These are phyloP conservation scores for Heterotilapia buettikoferi DNA, from an alignment of 2,113 vertebrate genomes.

Conservation along the genomic window DNA sequence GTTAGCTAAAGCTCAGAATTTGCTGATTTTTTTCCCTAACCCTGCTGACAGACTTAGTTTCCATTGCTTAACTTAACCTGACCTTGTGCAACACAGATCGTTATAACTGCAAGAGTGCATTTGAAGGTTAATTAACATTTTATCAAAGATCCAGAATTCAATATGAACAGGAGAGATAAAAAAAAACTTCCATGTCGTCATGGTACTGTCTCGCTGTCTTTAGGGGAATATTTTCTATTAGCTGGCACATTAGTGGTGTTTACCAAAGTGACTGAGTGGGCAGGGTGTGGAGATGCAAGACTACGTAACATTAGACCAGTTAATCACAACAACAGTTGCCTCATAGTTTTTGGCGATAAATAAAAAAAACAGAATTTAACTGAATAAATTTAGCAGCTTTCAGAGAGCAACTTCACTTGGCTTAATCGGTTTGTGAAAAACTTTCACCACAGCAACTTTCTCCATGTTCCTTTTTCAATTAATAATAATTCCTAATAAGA, in stretches of 20 bases:
- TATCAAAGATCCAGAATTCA: not conserved
- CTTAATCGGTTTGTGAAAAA: too few species aligned
- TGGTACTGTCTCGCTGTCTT: not conserved
- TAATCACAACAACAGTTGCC: not conserved
- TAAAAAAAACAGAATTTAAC: not conserved
- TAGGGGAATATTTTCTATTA: not conserved
- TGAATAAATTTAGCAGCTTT: not conserved
- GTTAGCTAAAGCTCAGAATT: not conserved
- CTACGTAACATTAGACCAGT: not conserved
- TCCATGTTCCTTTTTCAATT: not conserved
- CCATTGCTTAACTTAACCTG: not conserved
- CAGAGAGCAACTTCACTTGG: not conserved
- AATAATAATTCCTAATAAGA: too few species aligned
- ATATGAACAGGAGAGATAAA: not conserved
- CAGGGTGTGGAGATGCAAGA: not conserved
- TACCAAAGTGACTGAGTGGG: not conserved
- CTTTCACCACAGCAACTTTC: not conserved
- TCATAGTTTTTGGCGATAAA: not conserved
- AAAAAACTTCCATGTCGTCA: not conserved
- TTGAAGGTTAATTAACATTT: not conserved
- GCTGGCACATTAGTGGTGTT: not conserved
- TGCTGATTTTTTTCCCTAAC: not conserved
- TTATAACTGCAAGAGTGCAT: not conserved
- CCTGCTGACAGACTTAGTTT: not conserved
- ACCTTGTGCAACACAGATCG: not conserved